Evolutionary conservation across 2,113 vertebrate species (phyloP).

Genomic region (Dolichallabes microphthalmus): DNA sequence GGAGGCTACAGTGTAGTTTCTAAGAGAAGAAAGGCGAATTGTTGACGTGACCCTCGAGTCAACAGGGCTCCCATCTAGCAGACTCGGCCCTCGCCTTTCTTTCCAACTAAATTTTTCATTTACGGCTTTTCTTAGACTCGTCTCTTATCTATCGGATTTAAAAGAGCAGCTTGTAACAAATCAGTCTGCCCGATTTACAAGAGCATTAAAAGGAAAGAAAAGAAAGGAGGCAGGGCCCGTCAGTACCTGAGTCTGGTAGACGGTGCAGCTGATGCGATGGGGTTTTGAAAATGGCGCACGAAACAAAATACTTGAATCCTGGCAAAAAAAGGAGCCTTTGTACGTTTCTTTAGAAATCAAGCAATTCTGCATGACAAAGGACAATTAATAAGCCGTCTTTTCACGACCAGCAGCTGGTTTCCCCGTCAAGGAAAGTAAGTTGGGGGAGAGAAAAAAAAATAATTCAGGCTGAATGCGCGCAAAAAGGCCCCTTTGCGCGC

Average conservation of each 20-base stretch:
- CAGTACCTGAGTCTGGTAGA: constrained; percentile 99
- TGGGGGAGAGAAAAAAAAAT: constrained; percentile 87
- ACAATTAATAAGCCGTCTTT: constrained; percentile 99
- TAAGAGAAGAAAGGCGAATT: constrained; percentile 99
- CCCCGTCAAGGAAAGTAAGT: constrained; percentile 99
- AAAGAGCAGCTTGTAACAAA: constrained; percentile 99
- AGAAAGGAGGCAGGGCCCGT: constrained; percentile 97
- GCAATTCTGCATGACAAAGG: constrained; percentile 99
- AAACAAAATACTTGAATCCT: constrained; percentile 99
- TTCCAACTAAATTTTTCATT: constrained; percentile 99
- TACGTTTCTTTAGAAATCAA: constrained; percentile 99
- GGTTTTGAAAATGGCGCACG: constrained; percentile 99
- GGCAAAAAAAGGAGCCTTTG: constrained; percentile 99
- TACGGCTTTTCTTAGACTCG: constrained; percentile 99
- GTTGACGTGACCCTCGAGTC: constrained; percentile 99
- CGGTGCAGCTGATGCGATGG: constrained; percentile 99
- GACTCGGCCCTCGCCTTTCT: constrained; percentile 99
- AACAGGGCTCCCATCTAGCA: constrained; percentile 99
- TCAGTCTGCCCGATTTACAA: constrained; percentile 99
- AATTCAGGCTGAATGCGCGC: constrained; percentile 99
- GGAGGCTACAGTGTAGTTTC: constrained; percentile 97
- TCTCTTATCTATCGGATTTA: constrained; percentile 99
- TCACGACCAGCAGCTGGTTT: constrained; percentile 99
- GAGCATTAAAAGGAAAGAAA: constrained; percentile 99
- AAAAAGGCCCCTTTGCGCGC: constrained; percentile 93